Conservation (phyloP, 2,888 invertebrate species). For the Brachyptera risi region DNA sequence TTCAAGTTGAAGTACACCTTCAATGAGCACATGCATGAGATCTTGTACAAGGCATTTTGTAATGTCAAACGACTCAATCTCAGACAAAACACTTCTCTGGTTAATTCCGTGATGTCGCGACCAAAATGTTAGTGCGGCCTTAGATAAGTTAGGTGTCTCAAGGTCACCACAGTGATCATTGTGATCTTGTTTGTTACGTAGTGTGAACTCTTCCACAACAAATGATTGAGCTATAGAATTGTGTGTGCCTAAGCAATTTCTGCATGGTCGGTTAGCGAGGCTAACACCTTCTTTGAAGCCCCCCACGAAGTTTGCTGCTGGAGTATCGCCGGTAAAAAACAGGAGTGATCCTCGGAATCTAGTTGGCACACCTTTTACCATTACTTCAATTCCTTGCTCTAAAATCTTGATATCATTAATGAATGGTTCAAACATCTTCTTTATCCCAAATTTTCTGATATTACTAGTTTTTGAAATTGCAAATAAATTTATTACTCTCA, state of each 20-base stretch:
- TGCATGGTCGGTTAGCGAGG: neutral
- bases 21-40: neutral
- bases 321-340: neutral
- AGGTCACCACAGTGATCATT: neutral
- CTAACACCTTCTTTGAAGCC: conserved; percentile 5
- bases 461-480: neutral
- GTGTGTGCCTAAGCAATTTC: neutral
- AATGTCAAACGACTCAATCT: neutral
- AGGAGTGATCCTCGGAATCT: neutral
- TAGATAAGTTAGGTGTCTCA: neutral
- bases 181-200: neutral
- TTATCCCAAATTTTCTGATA: conserved; percentile 1
- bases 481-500: neutral
- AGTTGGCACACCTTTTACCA: neutral
- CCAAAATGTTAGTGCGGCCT: neutral
- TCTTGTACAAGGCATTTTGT: conserved; percentile 1
- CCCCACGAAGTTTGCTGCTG: neutral
- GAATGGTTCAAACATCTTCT: neutral
- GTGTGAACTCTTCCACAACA: neutral
- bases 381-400: neutral
- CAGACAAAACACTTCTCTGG: neutral
- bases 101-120: neutral
- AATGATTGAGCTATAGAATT: neutral
- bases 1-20: neutral
- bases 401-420: neutral